Conservation (phyloP, 2,888 invertebrate genomes). For the Rhopalosiphum nymphaeae region DNA sequence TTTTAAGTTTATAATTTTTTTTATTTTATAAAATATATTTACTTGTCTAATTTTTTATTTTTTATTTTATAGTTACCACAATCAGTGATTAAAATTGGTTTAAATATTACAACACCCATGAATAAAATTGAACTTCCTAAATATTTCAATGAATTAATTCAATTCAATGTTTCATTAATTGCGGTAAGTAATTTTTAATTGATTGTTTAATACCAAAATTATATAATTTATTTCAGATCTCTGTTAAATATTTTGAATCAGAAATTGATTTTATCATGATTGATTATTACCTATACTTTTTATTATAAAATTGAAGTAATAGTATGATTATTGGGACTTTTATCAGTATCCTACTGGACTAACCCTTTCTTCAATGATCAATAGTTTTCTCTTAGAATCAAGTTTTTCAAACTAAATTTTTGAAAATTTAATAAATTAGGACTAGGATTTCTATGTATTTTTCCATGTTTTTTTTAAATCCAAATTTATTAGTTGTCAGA, state of each 20-base stretch:
- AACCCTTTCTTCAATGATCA: background rate
- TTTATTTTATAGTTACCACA: constrained; percentile 13
- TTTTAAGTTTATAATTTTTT: background rate
- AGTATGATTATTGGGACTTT: background rate
- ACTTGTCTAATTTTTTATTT: background rate
- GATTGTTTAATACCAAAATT: background rate
- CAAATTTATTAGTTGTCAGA: too few species aligned
- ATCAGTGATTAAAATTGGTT: constrained; percentile 24
- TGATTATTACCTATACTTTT: background rate
- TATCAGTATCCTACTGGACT: background rate
- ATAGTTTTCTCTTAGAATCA: background rate
- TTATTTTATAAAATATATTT: background rate
- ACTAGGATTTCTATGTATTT: too few species aligned
- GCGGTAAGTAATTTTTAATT: constrained; percentile 24
- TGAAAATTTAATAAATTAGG: background rate
- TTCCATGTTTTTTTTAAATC: too few species aligned
- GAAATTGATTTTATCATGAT: background rate
- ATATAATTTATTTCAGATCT: background rate
- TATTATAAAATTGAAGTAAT: background rate
- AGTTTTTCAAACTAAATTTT: background rate
- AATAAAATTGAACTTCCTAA: background rate
- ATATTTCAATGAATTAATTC: background rate
- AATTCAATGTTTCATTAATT: constrained; percentile 26
- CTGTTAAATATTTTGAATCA: background rate
- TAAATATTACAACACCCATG: background rate